Conservation (phyloP, 1,140 invertebrate species). For the Phenacoccus solenopsis region DNA sequence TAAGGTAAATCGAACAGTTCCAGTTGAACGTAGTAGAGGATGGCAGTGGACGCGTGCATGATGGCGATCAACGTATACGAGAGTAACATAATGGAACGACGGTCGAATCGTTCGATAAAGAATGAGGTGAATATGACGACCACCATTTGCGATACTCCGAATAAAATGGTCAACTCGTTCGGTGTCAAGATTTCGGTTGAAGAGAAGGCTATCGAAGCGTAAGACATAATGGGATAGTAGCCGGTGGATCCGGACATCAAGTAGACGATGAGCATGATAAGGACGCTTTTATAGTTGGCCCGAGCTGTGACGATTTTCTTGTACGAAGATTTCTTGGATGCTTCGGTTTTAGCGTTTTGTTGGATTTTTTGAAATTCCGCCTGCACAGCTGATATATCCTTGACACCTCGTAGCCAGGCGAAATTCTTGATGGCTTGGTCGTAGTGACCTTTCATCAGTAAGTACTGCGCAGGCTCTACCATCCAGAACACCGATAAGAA, state of each 20-base stretch:
- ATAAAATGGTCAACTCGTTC: constrained; percentile 24
- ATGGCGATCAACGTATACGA: constrained; percentile 35
- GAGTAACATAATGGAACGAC: constrained; percentile 39
- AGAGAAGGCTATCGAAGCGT: constrained; percentile 31
- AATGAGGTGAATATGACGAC: constrained; percentile 36
- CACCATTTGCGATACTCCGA: constrained; percentile 29
- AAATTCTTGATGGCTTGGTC: constrained; percentile 49
- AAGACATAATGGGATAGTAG: constrained; percentile 25
- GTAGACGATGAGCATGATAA: not conserved
- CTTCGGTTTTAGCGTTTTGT: not conserved
- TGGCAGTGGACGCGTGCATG: constrained; percentile 25
- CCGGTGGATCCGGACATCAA: constrained; percentile 19
- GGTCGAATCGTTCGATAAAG: constrained; percentile 36
- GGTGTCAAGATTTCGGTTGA: constrained; percentile 19
- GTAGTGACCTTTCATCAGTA: constrained; percentile 43
- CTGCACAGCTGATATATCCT: not conserved
- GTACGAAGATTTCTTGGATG: constrained; percentile 30
- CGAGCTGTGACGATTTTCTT: constrained; percentile 35
- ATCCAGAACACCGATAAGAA: constrained; percentile 40
- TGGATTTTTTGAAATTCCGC: not conserved
- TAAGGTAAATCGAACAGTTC: constrained; percentile 28
- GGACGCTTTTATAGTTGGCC: constrained; percentile 36
- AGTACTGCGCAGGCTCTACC: constrained; percentile 65
- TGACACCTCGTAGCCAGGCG: constrained; percentile 39
- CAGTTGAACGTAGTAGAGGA: constrained; percentile 38